These are phyloP conservation scores for Neopipo cinnamomea DNA, from an alignment of 2,113 vertebrate genomes.

Conservation along the genomic window DNA sequence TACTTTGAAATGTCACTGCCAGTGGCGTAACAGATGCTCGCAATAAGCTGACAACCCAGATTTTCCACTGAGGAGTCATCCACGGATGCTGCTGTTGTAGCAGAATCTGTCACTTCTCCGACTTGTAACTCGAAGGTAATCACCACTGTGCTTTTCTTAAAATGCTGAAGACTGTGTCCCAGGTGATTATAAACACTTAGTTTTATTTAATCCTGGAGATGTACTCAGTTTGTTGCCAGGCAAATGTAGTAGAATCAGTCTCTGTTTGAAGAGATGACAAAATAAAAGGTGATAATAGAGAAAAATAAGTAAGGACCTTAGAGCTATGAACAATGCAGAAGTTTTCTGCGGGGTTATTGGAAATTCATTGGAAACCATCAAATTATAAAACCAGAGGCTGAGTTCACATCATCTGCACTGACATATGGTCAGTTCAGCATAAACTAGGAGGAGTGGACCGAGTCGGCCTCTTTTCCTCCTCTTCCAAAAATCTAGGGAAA, in stretches of 20 bases:
- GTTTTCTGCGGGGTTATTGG: neutral
- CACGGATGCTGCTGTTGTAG: neutral
- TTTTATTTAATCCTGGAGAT: neutral
- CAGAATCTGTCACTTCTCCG: neutral
- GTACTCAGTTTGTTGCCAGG: neutral
- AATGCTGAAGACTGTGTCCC: neutral
- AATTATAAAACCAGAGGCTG: neutral
- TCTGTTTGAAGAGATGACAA: neutral
- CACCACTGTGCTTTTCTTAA: neutral
- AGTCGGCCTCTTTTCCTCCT: neutral
- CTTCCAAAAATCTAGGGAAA: neutral
- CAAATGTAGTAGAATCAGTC: neutral
- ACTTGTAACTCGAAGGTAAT: neutral
- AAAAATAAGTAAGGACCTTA: neutral
- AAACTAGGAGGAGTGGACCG: neutral
- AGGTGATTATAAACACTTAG: neutral
- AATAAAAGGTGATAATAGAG: neutral
- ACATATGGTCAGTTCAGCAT: neutral
- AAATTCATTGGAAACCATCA: neutral
- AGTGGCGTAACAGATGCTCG: neutral
- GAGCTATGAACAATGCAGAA: neutral
- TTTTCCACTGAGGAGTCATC: constrained; percentile 13
- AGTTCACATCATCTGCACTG: neutral
- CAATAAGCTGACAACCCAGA: neutral
- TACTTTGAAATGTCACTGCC: constrained; percentile 13